Percentiles rank a stretch among this genome's conserved stretches.
Evolutionary conservation across 30 jellyfish, hydroid and myxozoan species (phyloP).

Genomic region (Morbakka virulenta): DNA sequence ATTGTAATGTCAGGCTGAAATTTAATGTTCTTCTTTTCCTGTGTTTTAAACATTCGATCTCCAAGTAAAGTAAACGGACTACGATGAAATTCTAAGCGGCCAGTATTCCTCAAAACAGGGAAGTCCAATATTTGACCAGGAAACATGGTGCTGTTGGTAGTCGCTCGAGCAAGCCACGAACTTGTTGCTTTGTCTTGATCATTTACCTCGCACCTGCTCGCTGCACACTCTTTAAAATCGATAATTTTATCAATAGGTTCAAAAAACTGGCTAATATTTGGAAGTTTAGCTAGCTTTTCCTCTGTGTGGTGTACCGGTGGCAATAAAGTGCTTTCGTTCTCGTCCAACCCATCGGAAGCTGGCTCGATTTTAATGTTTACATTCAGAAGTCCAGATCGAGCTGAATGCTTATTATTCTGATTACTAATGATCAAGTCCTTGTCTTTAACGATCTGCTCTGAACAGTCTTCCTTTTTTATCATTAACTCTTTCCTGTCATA

Average conservation of each 20-base stretch:
- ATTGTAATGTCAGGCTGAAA: constrained; percentile 5
- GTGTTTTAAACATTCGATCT: background rate
- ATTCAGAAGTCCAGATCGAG: constrained; percentile 16
- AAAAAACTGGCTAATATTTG: constrained; percentile 78
- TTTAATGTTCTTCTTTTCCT: constrained; percentile 20
- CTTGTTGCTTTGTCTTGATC: constrained; percentile 12
- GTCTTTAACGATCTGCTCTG: constrained; percentile 44
- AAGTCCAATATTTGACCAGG: constrained; percentile 56
- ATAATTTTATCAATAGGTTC: constrained; percentile 69
- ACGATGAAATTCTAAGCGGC: constrained; percentile 64
- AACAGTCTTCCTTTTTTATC: constrained; percentile 9
- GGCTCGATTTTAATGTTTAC: constrained; percentile 42
- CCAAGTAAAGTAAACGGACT: constrained; percentile 13
- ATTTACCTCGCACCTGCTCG: constrained; percentile 48
- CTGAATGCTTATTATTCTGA: background rate
- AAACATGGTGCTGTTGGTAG: constrained; percentile 9
- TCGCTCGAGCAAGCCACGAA: constrained; percentile 66
- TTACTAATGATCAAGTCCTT: background rate
- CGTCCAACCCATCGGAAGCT: constrained; percentile 3
- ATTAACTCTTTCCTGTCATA: background rate
- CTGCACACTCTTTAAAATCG: constrained; percentile 65
- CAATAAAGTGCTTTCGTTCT: background rate
- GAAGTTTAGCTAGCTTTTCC: constrained; percentile 35
- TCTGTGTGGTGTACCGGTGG: background rate
- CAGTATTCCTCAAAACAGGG: constrained; percentile 74